Evolutionary conservation across 1,140 invertebrate genomes (phyloP), one percentile per base, ranked within the genome.

Genomic region (Lycorma delicatula): DNA sequence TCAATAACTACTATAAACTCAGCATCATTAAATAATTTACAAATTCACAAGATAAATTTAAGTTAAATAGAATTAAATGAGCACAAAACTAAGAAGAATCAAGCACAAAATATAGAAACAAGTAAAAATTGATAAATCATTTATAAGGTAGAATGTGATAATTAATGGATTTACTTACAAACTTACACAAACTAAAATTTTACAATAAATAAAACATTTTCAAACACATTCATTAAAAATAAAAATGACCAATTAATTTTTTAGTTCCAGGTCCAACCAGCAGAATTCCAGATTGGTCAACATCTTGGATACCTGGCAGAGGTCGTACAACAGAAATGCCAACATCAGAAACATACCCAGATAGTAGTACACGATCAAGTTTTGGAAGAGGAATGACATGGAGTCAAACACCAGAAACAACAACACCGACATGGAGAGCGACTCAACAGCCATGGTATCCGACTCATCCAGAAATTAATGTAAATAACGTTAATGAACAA

Each of bases 331-430:
- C 53, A 16, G 28, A 58, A 18, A 41, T 34, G 41, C 36, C 51
- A 27, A 53, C 36, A 31, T 26, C 34, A 18, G 46, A 12, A 49
- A 51, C 26, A 16, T 47, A 7, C n/a, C 46, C 48, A 16, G 36
- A 36, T 29, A 38, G 54, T 5, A 54, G 16, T 18, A 41, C 62
- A 13, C 44, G 46, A 12, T 66, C 72, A 4, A 74, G 68, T 13
- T 77, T 74, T 61, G 75, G 75, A 2, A 65, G 75, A 60, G 72
- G 72, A 3, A 77, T 74, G 59, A 72, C 71, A 2, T 75, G 72
- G 73, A 60, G 60, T 23, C 63, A 66, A 18, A 53, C 66, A 22
- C 23, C 61, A 59, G 4, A 63, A 56, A n/a, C 60, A 41, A 46
- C 60, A 62, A n/a, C 58, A 60, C 18, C 64, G 29, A 55, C 70